Evolutionary conservation across 2,797 vertebrate genomes (phyloP), one percentile per base, ranked within the genome.

Genomic region (Bradypodion ventrale): DNA sequence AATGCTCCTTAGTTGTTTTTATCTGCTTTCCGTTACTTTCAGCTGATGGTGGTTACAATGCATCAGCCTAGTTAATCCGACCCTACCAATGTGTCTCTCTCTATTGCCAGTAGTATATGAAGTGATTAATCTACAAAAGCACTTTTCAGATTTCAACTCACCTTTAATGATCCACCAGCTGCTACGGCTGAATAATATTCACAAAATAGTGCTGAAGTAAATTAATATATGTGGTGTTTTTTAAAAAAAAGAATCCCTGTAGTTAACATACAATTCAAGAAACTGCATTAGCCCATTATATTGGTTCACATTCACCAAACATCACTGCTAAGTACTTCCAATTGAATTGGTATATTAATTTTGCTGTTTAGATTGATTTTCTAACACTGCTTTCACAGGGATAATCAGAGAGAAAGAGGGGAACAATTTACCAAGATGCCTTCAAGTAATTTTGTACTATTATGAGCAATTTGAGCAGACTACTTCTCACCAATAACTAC

Each of bases 361-460:
- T 90, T 79, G 44, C 80, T 87, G 84, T 88, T 89, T 84, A 82
- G 75, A 92, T 82, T 83, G 78, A 87, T 89, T 91, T 90, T 87
- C 75, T 46, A 76, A 52, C 88, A 59, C 76, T 66, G 32, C 85
- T 88, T 92, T 85, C 75, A 88, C 78, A 44, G 75, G 42, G 80
- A 74, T 84, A 91, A 79, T 87, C 60, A 91, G 59, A 85, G 83
- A 83, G 83, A 85, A 82, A 83, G 83, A 72, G 85, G 83, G 35
- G 42, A 86, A 85, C 1, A 73, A 91, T 90, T 91, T 80, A 87
- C 68, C 66, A 78, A 0, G 19, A 72, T 25, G 2, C 5, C 27
- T 90, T 89, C 25, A 29, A 87, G 62, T 91, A 88, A 80, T 86
- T 92, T 93, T 89, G 85, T 15, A 78, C 87, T 90, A 59, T 83